Evolutionary conservation across 2,797 vertebrate genomes (phyloP).

Genomic region (Brachymystax lenok): DNA sequence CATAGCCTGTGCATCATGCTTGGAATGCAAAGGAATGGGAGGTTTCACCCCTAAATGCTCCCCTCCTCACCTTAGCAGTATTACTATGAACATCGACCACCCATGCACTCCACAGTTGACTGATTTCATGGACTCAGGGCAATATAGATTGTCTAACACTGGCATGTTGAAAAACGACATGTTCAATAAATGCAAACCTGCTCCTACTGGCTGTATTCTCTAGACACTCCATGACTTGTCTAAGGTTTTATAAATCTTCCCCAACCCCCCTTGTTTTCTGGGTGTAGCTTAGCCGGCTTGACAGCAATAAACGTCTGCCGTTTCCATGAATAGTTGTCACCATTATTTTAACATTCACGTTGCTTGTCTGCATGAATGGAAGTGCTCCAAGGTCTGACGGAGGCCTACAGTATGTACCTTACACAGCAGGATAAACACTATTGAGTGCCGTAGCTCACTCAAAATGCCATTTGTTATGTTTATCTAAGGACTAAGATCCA

Average conservation of each 20-base stretch:
- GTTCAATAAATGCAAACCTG: constrained; percentile 30
- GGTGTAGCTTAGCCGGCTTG: constrained; percentile 24
- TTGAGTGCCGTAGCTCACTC: too few species aligned
- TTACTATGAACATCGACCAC: constrained; percentile 1
- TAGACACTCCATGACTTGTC: constrained; percentile 31
- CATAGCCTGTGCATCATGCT: neutral
- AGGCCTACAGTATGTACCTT: constrained; percentile 1
- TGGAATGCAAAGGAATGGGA: neutral
- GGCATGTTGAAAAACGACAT: constrained; percentile 32
- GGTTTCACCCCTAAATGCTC: too few species aligned
- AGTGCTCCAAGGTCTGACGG: constrained; percentile 1
- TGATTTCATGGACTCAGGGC: constrained; percentile 10
- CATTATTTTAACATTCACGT: constrained; percentile 35
- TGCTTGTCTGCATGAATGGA: constrained; percentile 25
- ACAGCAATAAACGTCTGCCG: constrained; percentile 49
- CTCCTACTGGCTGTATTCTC: constrained; percentile 55
- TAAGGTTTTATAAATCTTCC: constrained; percentile 42
- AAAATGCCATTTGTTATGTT: neutral
- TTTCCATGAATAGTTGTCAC: constrained; percentile 31
- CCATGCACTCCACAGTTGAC: constrained; percentile 24
- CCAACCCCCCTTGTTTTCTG: constrained; percentile 35
- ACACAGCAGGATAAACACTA: constrained; percentile 13
- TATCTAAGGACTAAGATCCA: constrained; percentile 10
- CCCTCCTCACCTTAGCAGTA: too few species aligned
- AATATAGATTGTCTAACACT: constrained; percentile 17